These are phyloP conservation scores for Cephus pulcher DNA, from an alignment of 2,888 invertebrate species.

Conservation along the genomic window DNA sequence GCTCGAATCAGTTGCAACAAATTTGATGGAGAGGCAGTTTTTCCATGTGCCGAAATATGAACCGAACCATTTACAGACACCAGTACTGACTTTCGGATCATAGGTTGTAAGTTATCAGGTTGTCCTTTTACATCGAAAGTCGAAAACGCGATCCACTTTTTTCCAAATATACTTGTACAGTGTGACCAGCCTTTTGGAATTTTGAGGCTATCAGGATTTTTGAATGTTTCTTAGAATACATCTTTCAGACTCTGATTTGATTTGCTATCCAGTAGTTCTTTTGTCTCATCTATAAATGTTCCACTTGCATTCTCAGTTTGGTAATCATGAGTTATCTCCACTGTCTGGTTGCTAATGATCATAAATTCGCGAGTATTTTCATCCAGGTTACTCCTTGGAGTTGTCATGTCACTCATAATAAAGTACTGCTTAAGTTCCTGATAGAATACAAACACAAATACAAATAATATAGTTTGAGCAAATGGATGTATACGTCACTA, in stretches of 20 bases:
- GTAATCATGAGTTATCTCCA: too few species aligned
- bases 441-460: too few species aligned
- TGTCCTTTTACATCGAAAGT: background rate
- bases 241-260: background rate
- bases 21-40: background rate
- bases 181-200: background rate
- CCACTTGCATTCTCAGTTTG: too few species aligned
- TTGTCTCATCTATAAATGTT: too few species aligned
- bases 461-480: too few species aligned
- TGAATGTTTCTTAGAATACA: background rate
- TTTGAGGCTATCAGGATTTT: background rate
- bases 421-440: too few species aligned
- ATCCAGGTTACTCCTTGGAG: too few species aligned
- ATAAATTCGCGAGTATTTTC: too few species aligned
- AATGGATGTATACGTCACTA: too few species aligned
- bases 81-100: conserved; percentile 1
- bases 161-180: background rate
- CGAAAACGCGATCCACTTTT: conserved; percentile 7
- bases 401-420: too few species aligned
- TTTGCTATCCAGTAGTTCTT: background rate
- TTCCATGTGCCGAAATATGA: conserved; percentile 5
- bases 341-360: too few species aligned
- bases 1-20: background rate
- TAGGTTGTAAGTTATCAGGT: background rate
- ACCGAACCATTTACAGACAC: background rate